Evolutionary conservation across 2,113 vertebrate genomes (phyloP), one percentile per base, ranked within the genome.

Genomic region (Gnathochromis pfefferi): DNA sequence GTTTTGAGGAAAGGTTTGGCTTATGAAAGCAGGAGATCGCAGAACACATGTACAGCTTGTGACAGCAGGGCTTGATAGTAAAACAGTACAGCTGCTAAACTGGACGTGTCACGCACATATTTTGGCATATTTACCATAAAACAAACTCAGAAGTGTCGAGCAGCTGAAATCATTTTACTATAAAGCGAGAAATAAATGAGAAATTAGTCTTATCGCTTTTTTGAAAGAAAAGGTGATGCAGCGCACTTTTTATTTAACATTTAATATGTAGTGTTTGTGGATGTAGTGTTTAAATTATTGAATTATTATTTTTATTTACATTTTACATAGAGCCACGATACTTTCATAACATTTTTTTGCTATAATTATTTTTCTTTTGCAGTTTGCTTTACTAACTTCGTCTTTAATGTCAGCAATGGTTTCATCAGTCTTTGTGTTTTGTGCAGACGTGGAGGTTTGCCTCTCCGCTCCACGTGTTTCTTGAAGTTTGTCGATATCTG

Each of bases 401-500:
- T 60, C n/a, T 60, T 82, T 9, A 49, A 19, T 40, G 33, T 53
- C 33, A 16, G 2, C 14, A 49, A n/a, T 49, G n/a, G 0, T n/a
- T 26, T 73, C 57, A 13, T 45, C 7, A n/a, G 35, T 13, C 23
- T 26, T n/a, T 63, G 12, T 16, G n/a, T 83, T 55, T 68, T 35
- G 42, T 51, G 82, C 70, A 87, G 47, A 58, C 28, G 33, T 57
- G 21, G n/a, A 38, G 33, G 17, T 35, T 60, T 84, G 31, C 8
- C 42, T 73, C 23, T 7, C 21, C 33, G 23, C 57, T 63, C 9
- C 7, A 5, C 38, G 14, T 68, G 55, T 83, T 51, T 78, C 45
- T 65, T 73, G 16, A 51, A 23, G 65, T 83, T 31, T 85, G 11
- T 83, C 33, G n/a, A 51, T 58, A 28, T 10, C n/a, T 47, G 80